Percentiles rank a stretch among this genome's conserved stretches.
Conservation (phyloP, 2,888 invertebrate species). For the Dicyrtoma fusca region DNA sequence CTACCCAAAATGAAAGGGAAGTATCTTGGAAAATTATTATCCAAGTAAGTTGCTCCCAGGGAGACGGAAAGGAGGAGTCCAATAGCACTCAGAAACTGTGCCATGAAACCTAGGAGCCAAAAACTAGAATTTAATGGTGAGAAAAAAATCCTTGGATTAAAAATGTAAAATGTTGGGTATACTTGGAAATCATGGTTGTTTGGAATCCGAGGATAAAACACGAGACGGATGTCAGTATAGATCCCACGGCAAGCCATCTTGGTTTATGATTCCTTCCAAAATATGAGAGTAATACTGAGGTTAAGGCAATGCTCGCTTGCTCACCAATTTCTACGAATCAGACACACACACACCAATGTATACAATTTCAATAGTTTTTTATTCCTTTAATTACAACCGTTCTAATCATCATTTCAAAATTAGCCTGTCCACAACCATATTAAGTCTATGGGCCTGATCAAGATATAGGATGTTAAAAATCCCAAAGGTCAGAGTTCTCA, state of each 20-base stretch:
- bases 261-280: slow-evolving; percentile 34
- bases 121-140: slow-evolving; percentile 12
- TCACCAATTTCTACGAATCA: slow-evolving; percentile 23
- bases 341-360: background rate
- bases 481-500: too few species aligned
- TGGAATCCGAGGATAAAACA: slow-evolving; percentile 29
- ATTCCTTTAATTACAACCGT: background rate
- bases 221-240: slow-evolving; percentile 22
- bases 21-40: slow-evolving; percentile 33
- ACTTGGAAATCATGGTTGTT: slow-evolving; percentile 20
- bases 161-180: background rate
- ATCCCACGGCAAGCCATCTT: slow-evolving; percentile 30
- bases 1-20: slow-evolving; percentile 34
- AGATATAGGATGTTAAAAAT: too few species aligned
- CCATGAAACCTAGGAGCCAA: slow-evolving; percentile 20
- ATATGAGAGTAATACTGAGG: slow-evolving; percentile 15
- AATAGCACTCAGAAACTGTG: slow-evolving; percentile 28
- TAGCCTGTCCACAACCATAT: too few species aligned
- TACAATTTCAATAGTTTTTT: background rate
- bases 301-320: slow-evolving; percentile 16
- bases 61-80: slow-evolving; percentile 19
- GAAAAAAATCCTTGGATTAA: background rate
- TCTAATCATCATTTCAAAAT: background rate
- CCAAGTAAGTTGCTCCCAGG: slow-evolving; percentile 25
- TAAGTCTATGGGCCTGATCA: too few species aligned